Base-by-base conservation (phyloP, 2,888 invertebrate species). In the Platycnemis pennipes region DNA sequence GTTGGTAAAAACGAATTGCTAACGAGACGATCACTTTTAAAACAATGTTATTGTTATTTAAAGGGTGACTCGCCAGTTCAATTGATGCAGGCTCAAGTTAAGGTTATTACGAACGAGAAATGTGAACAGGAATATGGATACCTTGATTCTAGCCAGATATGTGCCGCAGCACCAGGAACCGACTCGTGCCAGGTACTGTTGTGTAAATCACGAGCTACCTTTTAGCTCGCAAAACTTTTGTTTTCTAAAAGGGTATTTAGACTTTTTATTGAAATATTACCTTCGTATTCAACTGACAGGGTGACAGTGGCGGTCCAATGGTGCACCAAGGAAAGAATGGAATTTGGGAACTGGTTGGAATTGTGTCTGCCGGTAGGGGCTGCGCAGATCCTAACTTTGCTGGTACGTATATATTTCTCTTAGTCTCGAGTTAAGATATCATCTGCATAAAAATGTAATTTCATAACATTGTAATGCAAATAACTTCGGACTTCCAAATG, bases 231-330 rank as follows among this genome's bases (percentile, higher is more conserved):
- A 63, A 22, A 5, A 8, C 63, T 7, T 63, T 5, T 1, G 63
- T 3, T 22, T 63, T 2, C 26, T 22, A 63, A 22, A 63, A 0
- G 16, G 49, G 7, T 49, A 49, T 49, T 16, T n/a, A n/a, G n/a
- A n/a, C n/a, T n/a, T n/a, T n/a, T n/a, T n/a, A n/a, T n/a, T n/a
- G n/a, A n/a, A n/a, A n/a, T n/a, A n/a, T n/a, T n/a, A n/a, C 26
- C 0, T n/a, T 37, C 26, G 13, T 77, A 1, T 37, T 37, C 31
- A 8, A 31, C 45, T 2, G 0, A 63, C 63, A 91, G 91, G 91
- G 91, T n/a, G 91, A 91, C 13, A 91, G 91, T 69, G 91, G 91
- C n/a, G 91, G 91, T 22, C 91, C 91, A 3, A 13, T 91, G 91
- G 91, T 91, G 2, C 91, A 91, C 26, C 56, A 91, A 63, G 63